These are phyloP conservation scores for Mactromeris polynyma DNA, from an alignment of 2,888 invertebrate genomes.

Conservation along the genomic window DNA sequence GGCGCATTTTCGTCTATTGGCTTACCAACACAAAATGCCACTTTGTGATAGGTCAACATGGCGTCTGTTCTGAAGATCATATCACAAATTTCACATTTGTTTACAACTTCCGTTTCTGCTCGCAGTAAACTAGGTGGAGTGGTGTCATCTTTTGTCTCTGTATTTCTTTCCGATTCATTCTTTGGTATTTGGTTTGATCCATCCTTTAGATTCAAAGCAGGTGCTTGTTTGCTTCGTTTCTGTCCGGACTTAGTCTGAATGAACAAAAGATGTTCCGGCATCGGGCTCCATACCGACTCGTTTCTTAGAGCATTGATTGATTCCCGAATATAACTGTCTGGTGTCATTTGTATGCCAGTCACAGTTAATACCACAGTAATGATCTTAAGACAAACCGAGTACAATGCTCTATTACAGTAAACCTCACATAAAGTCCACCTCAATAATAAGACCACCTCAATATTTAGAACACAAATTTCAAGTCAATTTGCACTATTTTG, in stretches of 20 bases:
- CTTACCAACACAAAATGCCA: constrained; percentile 40
- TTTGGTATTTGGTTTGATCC: background rate
- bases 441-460: background rate
- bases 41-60: constrained; percentile 38
- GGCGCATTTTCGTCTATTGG: constrained; percentile 23
- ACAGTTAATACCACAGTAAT: no score
- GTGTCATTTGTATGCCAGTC: background rate
- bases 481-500: no score
- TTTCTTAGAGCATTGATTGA: background rate
- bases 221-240: background rate
- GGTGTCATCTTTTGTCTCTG: no score
- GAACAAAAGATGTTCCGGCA: constrained; percentile 43
- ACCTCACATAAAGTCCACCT: background rate
- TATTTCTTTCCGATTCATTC: background rate
- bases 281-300: constrained; percentile 42
- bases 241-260: background rate
- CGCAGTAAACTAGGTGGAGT: background rate
- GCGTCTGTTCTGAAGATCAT: constrained; percentile 48
- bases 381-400: no score
- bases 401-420: no score
- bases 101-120: background rate
- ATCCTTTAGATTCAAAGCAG: background rate
- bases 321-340: constrained; percentile 2
- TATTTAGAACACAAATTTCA: no score
- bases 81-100: constrained; percentile 22